These are phyloP conservation scores for Paragorgia papillata DNA, from an alignment of 92 coral and sea anemone species.

Conservation along the genomic window DNA sequence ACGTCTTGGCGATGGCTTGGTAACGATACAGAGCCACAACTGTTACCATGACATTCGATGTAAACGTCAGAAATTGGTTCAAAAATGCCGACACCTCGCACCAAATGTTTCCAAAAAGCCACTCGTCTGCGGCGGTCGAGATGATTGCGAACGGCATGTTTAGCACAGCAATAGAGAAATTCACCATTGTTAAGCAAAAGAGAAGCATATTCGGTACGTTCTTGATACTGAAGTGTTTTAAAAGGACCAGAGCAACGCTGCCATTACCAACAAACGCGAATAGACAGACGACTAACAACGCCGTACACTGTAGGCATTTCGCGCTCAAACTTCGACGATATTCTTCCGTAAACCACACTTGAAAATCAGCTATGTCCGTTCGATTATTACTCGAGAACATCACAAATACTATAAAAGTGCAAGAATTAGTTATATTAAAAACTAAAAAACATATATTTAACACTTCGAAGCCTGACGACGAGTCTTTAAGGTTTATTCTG, in stretches of 20 bases:
- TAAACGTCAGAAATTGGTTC: slow-evolving; percentile 63
- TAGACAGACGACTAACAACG: slow-evolving; percentile 58
- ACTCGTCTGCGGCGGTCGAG: slow-evolving; percentile 71
- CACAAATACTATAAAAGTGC: neutral
- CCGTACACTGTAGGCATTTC: slow-evolving; percentile 62
- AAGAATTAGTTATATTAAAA: neutral
- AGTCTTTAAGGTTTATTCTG: no score
- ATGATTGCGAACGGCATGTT: slow-evolving; percentile 70
- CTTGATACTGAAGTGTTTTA: slow-evolving; percentile 62
- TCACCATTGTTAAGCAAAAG: slow-evolving; percentile 66
- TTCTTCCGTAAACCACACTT: slow-evolving; percentile 22
- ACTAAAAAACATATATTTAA: no score
- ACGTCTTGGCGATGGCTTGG: slow-evolving; percentile 83
- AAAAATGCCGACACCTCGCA: slow-evolving; percentile 74
- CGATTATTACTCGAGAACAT: neutral
- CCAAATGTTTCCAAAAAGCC: slow-evolving; percentile 77
- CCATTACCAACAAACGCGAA: slow-evolving; percentile 71
- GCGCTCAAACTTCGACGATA: slow-evolving; percentile 32
- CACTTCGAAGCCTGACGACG: no score
- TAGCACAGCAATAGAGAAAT: slow-evolving; percentile 55
- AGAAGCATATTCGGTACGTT: slow-evolving; percentile 68
- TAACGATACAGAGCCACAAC: slow-evolving; percentile 83
- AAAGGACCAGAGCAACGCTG: slow-evolving; percentile 64
- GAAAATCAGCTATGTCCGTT: neutral
- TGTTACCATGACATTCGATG: slow-evolving; percentile 74